Evolutionary conservation across 2,888 invertebrate genomes (phyloP).

Genomic region (Cryptocephalus primarius): DNA sequence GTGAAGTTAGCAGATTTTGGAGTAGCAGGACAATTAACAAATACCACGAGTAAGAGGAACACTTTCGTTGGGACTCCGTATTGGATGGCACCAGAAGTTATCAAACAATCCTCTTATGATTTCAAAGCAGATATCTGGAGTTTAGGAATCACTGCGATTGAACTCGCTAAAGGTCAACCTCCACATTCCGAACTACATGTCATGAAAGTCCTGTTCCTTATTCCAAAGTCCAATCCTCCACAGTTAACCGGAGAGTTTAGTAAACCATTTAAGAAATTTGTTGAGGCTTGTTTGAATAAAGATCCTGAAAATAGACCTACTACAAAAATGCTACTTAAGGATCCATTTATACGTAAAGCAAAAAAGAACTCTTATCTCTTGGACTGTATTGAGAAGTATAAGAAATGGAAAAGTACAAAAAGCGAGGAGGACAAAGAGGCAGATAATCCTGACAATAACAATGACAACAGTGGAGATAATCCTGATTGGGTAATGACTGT

Average conservation of each 20-base stretch:
- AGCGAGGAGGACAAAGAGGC: constrained; percentile 81
- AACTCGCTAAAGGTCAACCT: constrained; percentile 91
- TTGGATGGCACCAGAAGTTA: constrained; percentile 37
- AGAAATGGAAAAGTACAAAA: constrained; percentile 88
- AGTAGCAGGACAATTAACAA: constrained; percentile 81
- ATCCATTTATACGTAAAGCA: constrained; percentile 93
- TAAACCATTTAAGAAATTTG: constrained; percentile 90
- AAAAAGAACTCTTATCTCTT: constrained; percentile 97
- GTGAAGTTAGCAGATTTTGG: constrained; percentile 98
- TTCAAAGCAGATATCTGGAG: constrained; percentile 98
- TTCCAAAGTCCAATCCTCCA: constrained; percentile 93
- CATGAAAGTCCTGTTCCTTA: constrained; percentile 89
- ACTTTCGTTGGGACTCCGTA: too few species aligned
- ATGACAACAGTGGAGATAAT: neutral
- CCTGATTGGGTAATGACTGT: constrained; percentile 8
- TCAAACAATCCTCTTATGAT: constrained; percentile 92
- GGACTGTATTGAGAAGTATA: constrained; percentile 96
- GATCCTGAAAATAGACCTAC: constrained; percentile 98
- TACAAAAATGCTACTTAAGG: constrained; percentile 93
- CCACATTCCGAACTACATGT: constrained; percentile 96
- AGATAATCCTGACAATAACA: constrained; percentile 74
- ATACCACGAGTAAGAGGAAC: constrained; percentile 48
- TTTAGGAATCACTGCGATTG: constrained; percentile 91
- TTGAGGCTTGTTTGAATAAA: constrained; percentile 95
- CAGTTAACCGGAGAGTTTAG: constrained; percentile 85